Evolutionary conservation across 2,888 invertebrate genomes (phyloP).

Genomic region (Scaptomyza flava): DNA sequence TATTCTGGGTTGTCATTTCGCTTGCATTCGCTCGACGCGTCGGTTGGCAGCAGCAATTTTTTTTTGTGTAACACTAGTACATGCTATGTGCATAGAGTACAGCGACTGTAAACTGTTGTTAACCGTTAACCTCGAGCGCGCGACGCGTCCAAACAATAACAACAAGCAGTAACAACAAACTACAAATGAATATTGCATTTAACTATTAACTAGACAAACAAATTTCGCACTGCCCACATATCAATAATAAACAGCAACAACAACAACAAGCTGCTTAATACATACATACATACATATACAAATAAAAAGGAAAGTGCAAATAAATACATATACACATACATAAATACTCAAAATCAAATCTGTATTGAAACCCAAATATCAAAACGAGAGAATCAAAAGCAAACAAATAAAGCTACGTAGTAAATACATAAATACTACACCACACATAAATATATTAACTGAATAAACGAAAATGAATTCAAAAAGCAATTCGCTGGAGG

Average conservation of each 20-base stretch:
- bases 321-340: background rate
- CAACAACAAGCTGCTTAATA: conserved; percentile 17
- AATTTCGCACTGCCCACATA: conserved; percentile 56
- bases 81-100: conserved; percentile 13
- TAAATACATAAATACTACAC: conserved; percentile 3
- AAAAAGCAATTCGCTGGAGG: conserved; percentile 83
- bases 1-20: conserved; percentile 72
- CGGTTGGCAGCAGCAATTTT: conserved; percentile 67
- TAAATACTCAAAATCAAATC: conserved; percentile 25
- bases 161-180: conserved; percentile 23
- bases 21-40: conserved; percentile 80
- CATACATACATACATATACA: conserved; percentile 9
- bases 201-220: conserved; percentile 44
- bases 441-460: conserved; percentile 1
- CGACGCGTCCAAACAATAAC: conserved; percentile 39
- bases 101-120: conserved; percentile 18
- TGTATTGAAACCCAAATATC: conserved; percentile 14
- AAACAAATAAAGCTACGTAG: background rate
- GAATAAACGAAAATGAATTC: conserved; percentile 78
- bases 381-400: conserved; percentile 10
- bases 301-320: conserved; percentile 41
- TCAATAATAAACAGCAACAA: conserved; percentile 18
- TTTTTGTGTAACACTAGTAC: conserved; percentile 18
- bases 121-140: conserved; percentile 29
- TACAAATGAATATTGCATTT: conserved; percentile 56